Conservation (phyloP, 2,113 vertebrate species). For the Seriola quinqueradiata region DNA sequence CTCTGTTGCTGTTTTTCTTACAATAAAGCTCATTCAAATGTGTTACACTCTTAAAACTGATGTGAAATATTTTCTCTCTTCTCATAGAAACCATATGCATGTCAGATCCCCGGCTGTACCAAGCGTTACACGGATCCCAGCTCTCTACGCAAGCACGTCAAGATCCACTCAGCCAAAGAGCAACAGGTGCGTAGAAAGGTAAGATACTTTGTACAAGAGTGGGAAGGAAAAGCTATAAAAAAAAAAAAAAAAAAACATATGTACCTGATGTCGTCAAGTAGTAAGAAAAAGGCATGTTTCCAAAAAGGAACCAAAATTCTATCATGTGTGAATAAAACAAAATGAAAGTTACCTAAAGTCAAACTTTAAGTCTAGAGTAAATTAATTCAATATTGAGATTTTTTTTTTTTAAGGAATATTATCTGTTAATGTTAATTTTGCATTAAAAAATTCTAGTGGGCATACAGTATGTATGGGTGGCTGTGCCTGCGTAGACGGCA, state of each 20-base stretch:
- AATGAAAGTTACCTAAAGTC: background rate
- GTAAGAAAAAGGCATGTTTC: background rate
- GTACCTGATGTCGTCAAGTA: background rate
- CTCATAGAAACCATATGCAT: conserved; percentile 95
- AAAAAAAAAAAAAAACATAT: background rate
- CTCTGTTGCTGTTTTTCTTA: background rate
- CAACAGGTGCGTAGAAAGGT: conserved; percentile 98
- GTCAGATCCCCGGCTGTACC: conserved; percentile 97
- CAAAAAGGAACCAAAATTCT: background rate
- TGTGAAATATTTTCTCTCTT: conserved; percentile 14
- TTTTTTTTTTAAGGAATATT: background rate
- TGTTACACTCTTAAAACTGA: background rate
- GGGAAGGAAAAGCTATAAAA: background rate
- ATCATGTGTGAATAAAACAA: background rate
- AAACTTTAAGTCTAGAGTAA: background rate
- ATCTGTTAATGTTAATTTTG: background rate
- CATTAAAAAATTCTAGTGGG: background rate
- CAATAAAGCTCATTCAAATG: background rate
- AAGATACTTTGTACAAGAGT: conserved; percentile 68
- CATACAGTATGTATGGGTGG: background rate
- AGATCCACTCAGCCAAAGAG: conserved; percentile 97
- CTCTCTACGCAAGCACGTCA: conserved; percentile 98
- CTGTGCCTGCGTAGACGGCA: background rate
- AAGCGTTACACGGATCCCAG: conserved; percentile 99
- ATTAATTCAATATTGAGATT: background rate